A percentile compares a stretch with the other conserved stretches of the same genome.
Evolutionary conservation across 2,113 vertebrate genomes (phyloP).

Genomic region (Ctenomys sociabilis): DNA sequence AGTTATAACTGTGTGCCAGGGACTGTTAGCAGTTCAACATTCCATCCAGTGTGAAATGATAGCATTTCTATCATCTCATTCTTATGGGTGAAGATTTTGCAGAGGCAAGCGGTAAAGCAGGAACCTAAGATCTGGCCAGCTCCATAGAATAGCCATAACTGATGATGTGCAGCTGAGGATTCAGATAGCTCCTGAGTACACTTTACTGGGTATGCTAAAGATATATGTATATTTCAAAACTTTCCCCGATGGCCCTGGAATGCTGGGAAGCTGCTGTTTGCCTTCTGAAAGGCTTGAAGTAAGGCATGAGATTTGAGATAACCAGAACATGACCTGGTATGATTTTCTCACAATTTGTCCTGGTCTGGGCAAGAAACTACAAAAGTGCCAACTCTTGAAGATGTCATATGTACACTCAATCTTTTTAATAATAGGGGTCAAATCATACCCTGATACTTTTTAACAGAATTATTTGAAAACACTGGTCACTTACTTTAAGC

Average conservation of each 20-base stretch:
- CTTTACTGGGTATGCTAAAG: background rate
- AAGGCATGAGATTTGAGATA: background rate
- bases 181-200: background rate
- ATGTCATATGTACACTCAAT: background rate
- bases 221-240: background rate
- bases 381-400: background rate
- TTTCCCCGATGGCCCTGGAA: background rate
- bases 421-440: background rate
- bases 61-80: background rate
- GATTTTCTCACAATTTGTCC: background rate
- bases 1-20: background rate
- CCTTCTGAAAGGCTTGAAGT: background rate
- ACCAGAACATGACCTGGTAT: background rate
- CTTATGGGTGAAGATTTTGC: background rate
- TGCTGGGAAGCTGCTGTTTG: background rate
- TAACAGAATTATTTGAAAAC: background rate
- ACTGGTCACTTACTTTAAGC: background rate
- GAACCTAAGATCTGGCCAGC: background rate
- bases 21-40: background rate
- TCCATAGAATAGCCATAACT: background rate
- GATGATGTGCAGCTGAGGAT: background rate
- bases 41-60: background rate
- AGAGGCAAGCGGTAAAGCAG: background rate
- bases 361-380: background rate
- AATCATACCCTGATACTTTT: background rate